Evolutionary conservation across 92 coral and sea anemone species (phyloP).

Genomic region (Parazoanthus swiftii): DNA sequence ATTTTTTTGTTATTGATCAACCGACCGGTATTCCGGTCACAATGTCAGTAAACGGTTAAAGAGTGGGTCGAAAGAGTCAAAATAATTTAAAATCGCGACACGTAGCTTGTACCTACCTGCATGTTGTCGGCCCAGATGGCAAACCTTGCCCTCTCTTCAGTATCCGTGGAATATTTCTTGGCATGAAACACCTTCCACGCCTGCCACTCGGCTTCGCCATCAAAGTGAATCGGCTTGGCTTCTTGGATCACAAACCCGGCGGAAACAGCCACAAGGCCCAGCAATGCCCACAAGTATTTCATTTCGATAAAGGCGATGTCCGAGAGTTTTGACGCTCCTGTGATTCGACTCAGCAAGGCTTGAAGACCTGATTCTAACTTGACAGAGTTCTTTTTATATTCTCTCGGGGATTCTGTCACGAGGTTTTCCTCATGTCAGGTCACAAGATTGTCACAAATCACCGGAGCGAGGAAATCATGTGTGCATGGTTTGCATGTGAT

Average conservation of each 20-base stretch:
- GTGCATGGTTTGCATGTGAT: neutral
- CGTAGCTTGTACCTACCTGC: slow-evolving; percentile 55
- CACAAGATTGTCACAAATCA: slow-evolving; percentile 1
- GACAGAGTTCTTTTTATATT: neutral
- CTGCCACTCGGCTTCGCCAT: slow-evolving; percentile 58
- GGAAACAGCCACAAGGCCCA: neutral
- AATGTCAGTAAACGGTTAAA: too few species aligned
- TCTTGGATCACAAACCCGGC: slow-evolving; percentile 12
- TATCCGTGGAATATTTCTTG: slow-evolving; percentile 66
- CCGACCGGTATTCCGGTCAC: too few species aligned
- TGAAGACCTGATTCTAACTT: neutral
- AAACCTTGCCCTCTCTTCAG: slow-evolving; percentile 71
- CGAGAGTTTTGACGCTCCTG: neutral
- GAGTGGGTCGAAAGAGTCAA: too few species aligned
- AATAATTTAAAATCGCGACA: neutral
- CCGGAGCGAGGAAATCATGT: neutral
- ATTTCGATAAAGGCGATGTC: neutral
- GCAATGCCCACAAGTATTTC: neutral
- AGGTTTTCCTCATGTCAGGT: neutral
- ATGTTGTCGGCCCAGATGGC: slow-evolving; percentile 90
- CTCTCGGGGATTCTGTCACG: slow-evolving; percentile 1
- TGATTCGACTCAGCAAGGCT: neutral
- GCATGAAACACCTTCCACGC: slow-evolving; percentile 83
- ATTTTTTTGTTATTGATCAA: too few species aligned
- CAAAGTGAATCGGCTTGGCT: slow-evolving; percentile 16